These are phyloP conservation scores for Danio choprae DNA, from an alignment of 2,797 vertebrate genomes.

Conservation along the genomic window DNA sequence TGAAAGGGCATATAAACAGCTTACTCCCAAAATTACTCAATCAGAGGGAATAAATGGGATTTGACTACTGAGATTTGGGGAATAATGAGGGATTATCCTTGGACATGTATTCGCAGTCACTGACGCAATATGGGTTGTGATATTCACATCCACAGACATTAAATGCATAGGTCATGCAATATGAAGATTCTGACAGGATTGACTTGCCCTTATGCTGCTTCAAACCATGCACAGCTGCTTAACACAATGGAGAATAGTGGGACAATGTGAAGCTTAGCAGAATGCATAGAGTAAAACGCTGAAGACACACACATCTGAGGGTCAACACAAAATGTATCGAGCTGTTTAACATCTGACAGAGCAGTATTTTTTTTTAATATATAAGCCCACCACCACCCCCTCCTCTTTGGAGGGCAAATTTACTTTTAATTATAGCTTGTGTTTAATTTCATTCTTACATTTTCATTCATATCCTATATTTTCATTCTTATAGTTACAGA, in stretches of 20 bases:
- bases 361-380: too few relatives aligned
- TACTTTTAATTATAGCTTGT: too few relatives aligned
- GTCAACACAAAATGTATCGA: too few relatives aligned
- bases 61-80: constrained; percentile 6
- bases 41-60: constrained; percentile 33
- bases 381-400: too few relatives aligned
- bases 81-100: constrained; percentile 37
- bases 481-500: too few relatives aligned
- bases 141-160: constrained; percentile 27
- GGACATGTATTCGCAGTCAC: constrained; percentile 21
- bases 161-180: constrained; percentile 5
- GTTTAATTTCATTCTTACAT: too few relatives aligned
- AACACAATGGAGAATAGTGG: background rate
- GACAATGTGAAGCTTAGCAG: background rate
- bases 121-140: constrained; percentile 25
- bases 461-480: too few relatives aligned
- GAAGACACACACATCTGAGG: background rate
- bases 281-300: background rate
- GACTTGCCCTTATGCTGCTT: background rate
- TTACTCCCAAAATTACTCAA: constrained; percentile 32
- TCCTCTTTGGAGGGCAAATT: too few relatives aligned
- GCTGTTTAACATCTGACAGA: too few relatives aligned
- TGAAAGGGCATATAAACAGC: constrained; percentile 57
- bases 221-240: background rate
- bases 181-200: constrained; percentile 27